Base-by-base conservation (phyloP, 2,113 vertebrate species). In the Melanerpes aurifrons region DNA sequence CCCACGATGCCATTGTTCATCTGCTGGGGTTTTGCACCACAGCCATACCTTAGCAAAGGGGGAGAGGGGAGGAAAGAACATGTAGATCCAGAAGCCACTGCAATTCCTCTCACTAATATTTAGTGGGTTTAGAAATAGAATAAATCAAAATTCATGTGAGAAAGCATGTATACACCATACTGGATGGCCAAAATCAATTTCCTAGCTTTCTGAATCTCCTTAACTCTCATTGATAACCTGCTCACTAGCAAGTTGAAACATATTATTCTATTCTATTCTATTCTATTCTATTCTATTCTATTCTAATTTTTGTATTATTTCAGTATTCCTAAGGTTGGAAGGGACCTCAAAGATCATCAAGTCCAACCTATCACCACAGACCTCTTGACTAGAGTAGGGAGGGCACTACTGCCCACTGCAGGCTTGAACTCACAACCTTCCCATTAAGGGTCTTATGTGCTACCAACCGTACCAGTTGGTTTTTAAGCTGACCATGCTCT, bases 121-220 rank as follows among this genome's bases (percentile, higher is more conserved):
- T 58, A 48, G 58, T 54, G 72, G 61, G 54, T 79, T 92, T 70
- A 57, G 86, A 79, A 86, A 77, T 18, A 84, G 28, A 47, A 86
- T 43, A 59, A 6, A n/a, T 32, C 47, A 19, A 75, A 90, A 92
- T 78, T n/a, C 56, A 59, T 54, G 31, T 47, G 57, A 74, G 87
- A 89, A 62, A 96, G 53, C 40, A 70, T 47, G 75, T 53, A 91
- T 86, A 53, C 21, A 20, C 37, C 85, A 92, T 93, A 93, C 80
- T 93, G 93, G 79, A 96, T 96, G 95, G 96, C 93, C 94, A 97
- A 97, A 97, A 96, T 91, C 91, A 93, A 96, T 97, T 95, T 96
- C 87, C 94, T 96, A 96, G 88, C 84, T 86, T 97, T 96, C 90
- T 95, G 86, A 92, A 94, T 96, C 82, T 92, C 95, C 96, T 97